Conservation (phyloP, 2,888 invertebrate genomes). For the Drosophila seclusa region DNA sequence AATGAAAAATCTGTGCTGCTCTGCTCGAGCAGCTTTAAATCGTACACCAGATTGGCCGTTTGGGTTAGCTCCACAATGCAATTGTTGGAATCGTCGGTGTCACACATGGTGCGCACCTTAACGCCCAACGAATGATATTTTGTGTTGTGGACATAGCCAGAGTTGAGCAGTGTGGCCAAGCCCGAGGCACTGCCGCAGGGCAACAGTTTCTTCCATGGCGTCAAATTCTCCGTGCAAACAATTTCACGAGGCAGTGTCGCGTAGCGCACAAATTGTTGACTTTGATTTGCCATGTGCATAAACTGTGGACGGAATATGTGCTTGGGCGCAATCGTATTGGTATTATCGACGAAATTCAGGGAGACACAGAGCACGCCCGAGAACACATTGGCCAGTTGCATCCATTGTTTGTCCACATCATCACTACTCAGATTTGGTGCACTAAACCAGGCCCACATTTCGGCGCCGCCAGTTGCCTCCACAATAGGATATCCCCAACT, state of each 20-base stretch:
- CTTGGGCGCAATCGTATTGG: constrained; percentile 93
- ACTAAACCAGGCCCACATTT: constrained; percentile 97
- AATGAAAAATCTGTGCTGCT: constrained; percentile 91
- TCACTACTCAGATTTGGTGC: constrained; percentile 82
- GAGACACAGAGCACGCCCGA: constrained; percentile 98
- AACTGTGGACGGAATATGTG: constrained; percentile 91
- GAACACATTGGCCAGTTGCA: constrained; percentile 93
- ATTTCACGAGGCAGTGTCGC: constrained; percentile 97
- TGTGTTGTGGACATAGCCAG: constrained; percentile 95
- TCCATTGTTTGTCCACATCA: constrained; percentile 93
- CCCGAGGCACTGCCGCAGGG: constrained; percentile 97
- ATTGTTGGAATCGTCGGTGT: constrained; percentile 82
- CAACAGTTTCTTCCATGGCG: constrained; percentile 98
- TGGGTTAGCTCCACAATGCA: constrained; percentile 92
- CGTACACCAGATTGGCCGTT: constrained; percentile 94
- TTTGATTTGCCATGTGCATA: constrained; percentile 81
- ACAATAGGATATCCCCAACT: constrained; percentile 97
- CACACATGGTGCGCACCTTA: constrained; percentile 92
- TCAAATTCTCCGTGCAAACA: constrained; percentile 99
- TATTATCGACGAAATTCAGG: constrained; percentile 95
- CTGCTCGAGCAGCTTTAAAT: constrained; percentile 87
- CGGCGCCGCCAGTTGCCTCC: constrained; percentile 96
- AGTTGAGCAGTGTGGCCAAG: constrained; percentile 94
- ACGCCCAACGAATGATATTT: constrained; percentile 96
- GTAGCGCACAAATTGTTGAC: constrained; percentile 89